Conservation (phyloP, 1,140 invertebrate species). For the Oppia nitens region DNA sequence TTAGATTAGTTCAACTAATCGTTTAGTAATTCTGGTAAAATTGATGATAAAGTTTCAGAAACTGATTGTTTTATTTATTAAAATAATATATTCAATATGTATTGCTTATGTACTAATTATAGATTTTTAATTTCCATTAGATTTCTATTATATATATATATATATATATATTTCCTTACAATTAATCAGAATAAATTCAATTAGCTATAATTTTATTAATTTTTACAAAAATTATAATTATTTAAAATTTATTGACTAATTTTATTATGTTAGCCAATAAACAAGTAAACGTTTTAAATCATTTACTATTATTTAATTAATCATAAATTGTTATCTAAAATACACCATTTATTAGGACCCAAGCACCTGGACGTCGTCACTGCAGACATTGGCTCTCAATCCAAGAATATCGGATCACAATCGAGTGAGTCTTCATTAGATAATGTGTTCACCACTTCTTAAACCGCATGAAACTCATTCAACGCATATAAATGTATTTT, state of each 20-base stretch:
- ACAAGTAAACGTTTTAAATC: not conserved
- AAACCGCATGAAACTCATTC: no score
- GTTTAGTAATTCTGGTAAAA: no score
- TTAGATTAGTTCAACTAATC: no score
- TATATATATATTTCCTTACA: not conserved
- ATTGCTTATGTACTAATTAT: no score
- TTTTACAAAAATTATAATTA: not conserved
- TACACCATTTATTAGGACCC: constrained; percentile 22
- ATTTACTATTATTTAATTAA: constrained; percentile 1
- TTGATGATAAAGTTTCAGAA: no score
- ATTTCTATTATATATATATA: no score
- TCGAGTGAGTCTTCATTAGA: not conserved
- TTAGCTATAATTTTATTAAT: not conserved
- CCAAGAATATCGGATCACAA: constrained; percentile 17
- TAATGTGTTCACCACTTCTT: not conserved
- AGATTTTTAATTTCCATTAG: no score
- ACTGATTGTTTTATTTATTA: no score
- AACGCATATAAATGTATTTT: no score
- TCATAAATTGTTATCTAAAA: not conserved
- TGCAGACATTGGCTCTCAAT: constrained; percentile 36
- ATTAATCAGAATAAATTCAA: no score
- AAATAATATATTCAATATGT: no score
- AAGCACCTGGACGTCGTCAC: constrained; percentile 28
- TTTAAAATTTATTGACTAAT: not conserved
- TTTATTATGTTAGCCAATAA: not conserved